Percentiles rank a stretch among this genome's conserved stretches.
phyloP scores from a whole-genome alignment of 2,797 vertebrate species.

The Caiman crocodilus region DNA sequence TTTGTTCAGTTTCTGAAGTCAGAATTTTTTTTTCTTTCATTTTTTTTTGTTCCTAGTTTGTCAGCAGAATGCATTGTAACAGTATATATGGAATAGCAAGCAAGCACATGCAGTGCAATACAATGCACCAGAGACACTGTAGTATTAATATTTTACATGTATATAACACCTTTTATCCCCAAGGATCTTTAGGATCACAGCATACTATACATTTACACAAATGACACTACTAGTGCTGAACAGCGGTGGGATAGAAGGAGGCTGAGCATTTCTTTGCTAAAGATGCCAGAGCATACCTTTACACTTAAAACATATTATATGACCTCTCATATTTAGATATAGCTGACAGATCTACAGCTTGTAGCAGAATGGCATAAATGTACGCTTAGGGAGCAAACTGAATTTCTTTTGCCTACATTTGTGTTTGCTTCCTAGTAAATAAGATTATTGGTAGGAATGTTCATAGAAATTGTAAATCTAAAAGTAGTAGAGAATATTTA shows the following conservation, averaged over 20 bases:
- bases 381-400: background rate
- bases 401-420: background rate
- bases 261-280: background rate
- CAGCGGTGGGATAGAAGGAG: background rate
- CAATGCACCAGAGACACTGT: background rate
- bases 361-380: background rate
- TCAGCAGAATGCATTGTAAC: background rate
- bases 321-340: background rate
- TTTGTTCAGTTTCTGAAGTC: conserved; percentile 33
- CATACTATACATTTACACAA: background rate
- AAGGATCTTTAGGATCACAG: background rate
- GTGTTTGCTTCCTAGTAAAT: background rate
- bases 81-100: background rate
- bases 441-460: background rate
- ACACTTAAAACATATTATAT: background rate
- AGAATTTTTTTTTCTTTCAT: background rate
- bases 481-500: background rate
- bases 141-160: background rate
- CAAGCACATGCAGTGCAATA: too few species aligned
- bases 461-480: background rate
- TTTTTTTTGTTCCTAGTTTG: background rate
- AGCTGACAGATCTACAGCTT: background rate
- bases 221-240: background rate
- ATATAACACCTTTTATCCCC: background rate
- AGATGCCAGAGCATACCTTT: background rate